Base-by-base conservation (phyloP, 2,797 vertebrate genomes). In the Lithobates sylvaticus region DNA sequence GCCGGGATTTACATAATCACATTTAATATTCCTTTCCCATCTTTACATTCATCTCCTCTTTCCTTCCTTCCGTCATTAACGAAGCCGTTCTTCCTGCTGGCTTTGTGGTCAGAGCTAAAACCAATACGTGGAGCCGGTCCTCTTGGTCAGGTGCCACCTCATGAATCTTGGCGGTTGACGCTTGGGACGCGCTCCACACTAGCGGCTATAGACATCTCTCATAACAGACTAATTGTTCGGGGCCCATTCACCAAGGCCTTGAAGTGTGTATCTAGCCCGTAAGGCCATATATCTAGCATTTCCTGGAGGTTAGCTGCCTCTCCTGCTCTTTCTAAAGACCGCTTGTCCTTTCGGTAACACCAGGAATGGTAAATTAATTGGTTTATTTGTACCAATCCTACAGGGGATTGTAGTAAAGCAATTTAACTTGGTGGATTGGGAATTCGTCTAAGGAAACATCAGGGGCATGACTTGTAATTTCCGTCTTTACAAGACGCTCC, bases 91-190 rank as follows among this genome's bases (percentile, higher is more conserved):
- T 71, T 88, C 74, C 78, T 21, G 0, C 13, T 15, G 77, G 81
- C 86, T 70, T 18, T 77, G 58, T 67, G 68, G 78, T 68, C 83
- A 73, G 50, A 86, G 39, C 50, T 34, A 34, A 65, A 27, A 88
- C 64, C 70, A 23, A 2, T 69, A 68, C 32, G 23, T 69, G 76
- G 3, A 74, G 83, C 36, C 32, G 21, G 3, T 0, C 0, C 65
- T 81, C 58, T 80, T 91, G 78, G 76, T 89, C 61, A 85, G 61
- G 27, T 88, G 50, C 85, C 78, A 77, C 79, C 47, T 86, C 27
- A 10, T 78, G 73, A 90, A 79, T 89, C 84, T 79, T 84, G 67
- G 8, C 70, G 73, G 50, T 75, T 90, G 89, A 83, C 81, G 88
- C 83, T 42, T 47, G 83, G 86, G 75, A n/a, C 27, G 16, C 90